Percentiles rank a stretch among this genome's conserved stretches.
Evolutionary conservation across 2,797 vertebrate genomes (phyloP).

Genomic region (Hyperoplus immaculatus): DNA sequence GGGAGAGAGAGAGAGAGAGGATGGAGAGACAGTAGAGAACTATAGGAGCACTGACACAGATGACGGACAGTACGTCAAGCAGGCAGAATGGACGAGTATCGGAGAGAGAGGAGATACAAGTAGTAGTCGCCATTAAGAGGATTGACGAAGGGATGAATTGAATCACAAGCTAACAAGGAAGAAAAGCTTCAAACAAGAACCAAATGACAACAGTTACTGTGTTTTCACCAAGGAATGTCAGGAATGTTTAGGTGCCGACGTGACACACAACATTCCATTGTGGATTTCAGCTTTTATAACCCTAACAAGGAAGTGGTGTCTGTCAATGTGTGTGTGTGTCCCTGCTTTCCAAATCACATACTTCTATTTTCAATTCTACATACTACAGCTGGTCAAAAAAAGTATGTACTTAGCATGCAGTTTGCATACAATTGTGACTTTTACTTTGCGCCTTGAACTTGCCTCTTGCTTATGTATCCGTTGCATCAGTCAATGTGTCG

Average conservation of each 20-base stretch:
- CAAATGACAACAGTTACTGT: background rate
- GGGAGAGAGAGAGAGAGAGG: slow-evolving; percentile 39
- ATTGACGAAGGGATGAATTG: slow-evolving; percentile 37
- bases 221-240: slow-evolving; percentile 16
- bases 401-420: no score
- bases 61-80: slow-evolving; percentile 47
- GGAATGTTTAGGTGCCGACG: background rate
- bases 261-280: background rate
- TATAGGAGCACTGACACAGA: slow-evolving; percentile 48
- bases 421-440: no score
- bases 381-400: no score
- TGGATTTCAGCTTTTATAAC: slow-evolving; percentile 16
- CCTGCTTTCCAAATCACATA: no score
- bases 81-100: slow-evolving; percentile 23
- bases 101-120: slow-evolving; percentile 32
- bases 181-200: background rate
- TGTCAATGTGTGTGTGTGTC: background rate
- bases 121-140: slow-evolving; percentile 3
- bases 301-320: background rate
- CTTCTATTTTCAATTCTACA: no score
- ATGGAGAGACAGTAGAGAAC: slow-evolving; percentile 57
- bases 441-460: no score
- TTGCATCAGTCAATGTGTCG: no score
- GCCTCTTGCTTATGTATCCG: no score
- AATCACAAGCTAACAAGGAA: slow-evolving; percentile 18